These are phyloP conservation scores for Xylota sylvarum DNA, from an alignment of 2,888 invertebrate species.

Conservation along the genomic window DNA sequence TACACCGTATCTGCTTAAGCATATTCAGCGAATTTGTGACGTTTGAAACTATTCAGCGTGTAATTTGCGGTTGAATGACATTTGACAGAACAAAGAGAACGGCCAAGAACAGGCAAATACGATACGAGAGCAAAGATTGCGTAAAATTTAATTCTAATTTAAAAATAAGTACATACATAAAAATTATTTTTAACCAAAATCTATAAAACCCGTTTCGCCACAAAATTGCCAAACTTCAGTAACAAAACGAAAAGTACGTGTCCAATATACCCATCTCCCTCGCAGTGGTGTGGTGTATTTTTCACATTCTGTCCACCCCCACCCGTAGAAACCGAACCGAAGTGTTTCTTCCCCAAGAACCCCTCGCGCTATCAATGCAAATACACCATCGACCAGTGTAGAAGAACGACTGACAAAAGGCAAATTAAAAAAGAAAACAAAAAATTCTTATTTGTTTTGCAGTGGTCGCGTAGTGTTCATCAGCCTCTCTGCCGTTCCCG, in stretches of 20 bases:
- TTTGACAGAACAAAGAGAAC: constrained; percentile 68
- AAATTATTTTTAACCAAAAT: constrained; percentile 9
- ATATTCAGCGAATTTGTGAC: constrained; percentile 25
- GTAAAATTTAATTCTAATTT: constrained; percentile 14
- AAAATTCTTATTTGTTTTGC: constrained; percentile 56
- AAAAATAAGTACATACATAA: constrained; percentile 39
- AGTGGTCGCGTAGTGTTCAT: constrained; percentile 45
- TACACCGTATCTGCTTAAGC: neutral
- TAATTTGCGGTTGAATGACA: constrained; percentile 54
- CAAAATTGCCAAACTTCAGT: neutral
- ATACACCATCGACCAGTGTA: constrained; percentile 6
- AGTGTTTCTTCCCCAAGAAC: constrained; percentile 9
- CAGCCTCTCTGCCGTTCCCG: neutral
- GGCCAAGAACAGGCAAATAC: constrained; percentile 15
- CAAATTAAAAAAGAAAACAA: constrained; percentile 25
- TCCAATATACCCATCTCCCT: constrained; percentile 1
- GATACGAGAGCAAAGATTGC: constrained; percentile 10
- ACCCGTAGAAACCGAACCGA: neutral
- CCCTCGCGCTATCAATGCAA: constrained; percentile 1
- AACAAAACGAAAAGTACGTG: neutral
- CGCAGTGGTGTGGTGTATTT: neutral
- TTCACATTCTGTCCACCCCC: neutral
- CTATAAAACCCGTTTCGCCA: neutral
- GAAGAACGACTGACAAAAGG: constrained; percentile 21
- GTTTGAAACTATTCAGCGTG: constrained; percentile 26